Evolutionary conservation across 1,140 invertebrate species (phyloP), one percentile per base, ranked within the genome.

Genomic region (Drosophila fuyamai): DNA sequence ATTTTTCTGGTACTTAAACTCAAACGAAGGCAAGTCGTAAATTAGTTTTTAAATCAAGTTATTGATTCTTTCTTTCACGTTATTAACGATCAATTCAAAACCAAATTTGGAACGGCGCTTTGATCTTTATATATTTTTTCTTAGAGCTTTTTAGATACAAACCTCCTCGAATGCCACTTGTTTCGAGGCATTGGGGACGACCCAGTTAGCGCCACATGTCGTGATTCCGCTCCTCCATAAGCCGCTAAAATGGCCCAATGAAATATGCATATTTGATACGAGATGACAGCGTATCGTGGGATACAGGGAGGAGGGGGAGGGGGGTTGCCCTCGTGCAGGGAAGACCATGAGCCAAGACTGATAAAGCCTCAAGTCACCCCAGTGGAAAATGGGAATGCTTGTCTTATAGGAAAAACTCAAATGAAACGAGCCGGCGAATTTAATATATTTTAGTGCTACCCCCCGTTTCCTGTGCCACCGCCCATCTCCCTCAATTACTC

Each of bases 221-320:
- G 65, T 43, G 50, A 80, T 80, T 66, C 50, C 8, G 43, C 43
- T 36, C 54, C 76, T 35, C 41, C 66, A 68, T 67, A 72, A 84
- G 81, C 55, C 60, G 43, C 77, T 61, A 53, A 77, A 85, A 85
- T 78, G 75, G 70, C 47, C 60, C 80, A 61, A 84, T 88, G 79
- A 88, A 89, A 90, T 88, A 84, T 88, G 83, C 83, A 88, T 80
- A 88, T 89, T 90, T 90, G 62, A 89, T 86, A 59, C 41, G 63
- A 74, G 63, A 66, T 75, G 80, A 79, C 75, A 75, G 81, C 82
- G 54, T 50, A 41, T 48, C 53, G 57, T 43, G 47, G 53, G 47
- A 29, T 32, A 18, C 40, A 10, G 1, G 4, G 5, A n/a, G 5
- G 29, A 32, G 29, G 29, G 7, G 29, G 7, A 13, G 40, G 27